phyloP scores from a whole-genome alignment of 1,140 invertebrate genomes.

The Drosophila pallidifrons region DNA sequence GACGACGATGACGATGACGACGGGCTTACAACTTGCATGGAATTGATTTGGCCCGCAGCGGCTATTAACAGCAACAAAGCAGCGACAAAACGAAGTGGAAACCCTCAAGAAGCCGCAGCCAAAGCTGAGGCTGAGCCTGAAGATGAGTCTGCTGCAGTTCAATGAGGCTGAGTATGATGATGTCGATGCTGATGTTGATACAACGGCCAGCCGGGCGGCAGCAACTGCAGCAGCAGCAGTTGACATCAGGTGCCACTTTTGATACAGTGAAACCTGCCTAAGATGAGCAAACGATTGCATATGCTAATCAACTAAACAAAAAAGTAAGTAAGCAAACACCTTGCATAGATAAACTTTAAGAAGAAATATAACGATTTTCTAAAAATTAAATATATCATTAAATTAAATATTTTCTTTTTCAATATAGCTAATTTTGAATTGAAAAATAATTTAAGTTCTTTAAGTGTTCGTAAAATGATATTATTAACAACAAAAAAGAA shows the following conservation, averaged over 20 bases:
- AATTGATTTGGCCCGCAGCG: slow-evolving; percentile 81
- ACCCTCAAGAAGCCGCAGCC: slow-evolving; percentile 47
- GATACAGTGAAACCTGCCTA: slow-evolving; percentile 41
- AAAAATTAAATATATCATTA: too few relatives aligned
- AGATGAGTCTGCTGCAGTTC: slow-evolving; percentile 15
- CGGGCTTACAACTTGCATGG: slow-evolving; percentile 62
- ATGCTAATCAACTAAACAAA: background rate
- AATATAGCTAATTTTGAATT: too few relatives aligned
- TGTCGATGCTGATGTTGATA: slow-evolving; percentile 33
- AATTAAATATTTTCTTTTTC: too few relatives aligned
- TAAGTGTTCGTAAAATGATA: too few relatives aligned
- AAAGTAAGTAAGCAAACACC: background rate
- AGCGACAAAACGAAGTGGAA: slow-evolving; percentile 36
- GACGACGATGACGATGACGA: slow-evolving; percentile 21
- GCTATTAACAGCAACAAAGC: slow-evolving; percentile 75
- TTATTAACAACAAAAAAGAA: too few relatives aligned
- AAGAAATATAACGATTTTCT: too few relatives aligned
- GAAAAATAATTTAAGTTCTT: too few relatives aligned
- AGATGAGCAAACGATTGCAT: background rate
- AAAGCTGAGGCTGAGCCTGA: slow-evolving; percentile 1
- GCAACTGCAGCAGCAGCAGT: slow-evolving; percentile 20
- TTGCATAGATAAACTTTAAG: too few relatives aligned
- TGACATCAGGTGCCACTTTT: slow-evolving; percentile 65
- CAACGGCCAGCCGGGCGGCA: slow-evolving; percentile 9
- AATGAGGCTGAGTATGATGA: background rate